phyloP scores from a whole-genome alignment of 2,797 vertebrate species.

The Silurus aristotelis region DNA sequence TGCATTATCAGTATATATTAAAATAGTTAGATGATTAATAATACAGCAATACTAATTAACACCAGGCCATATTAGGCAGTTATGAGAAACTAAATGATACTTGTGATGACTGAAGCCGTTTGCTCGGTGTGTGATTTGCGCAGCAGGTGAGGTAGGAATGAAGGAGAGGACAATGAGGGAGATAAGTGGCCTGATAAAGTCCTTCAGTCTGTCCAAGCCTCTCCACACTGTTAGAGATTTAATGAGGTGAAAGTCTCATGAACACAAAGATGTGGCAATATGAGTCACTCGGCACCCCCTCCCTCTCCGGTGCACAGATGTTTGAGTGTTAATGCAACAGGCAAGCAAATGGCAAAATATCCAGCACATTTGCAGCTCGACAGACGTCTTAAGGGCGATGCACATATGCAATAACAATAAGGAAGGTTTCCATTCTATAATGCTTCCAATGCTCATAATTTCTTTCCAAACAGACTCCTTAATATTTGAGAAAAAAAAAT shows the following conservation, averaged over 20 bases:
- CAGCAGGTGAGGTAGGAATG: conserved; percentile 34
- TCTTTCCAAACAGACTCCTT: conserved; percentile 4
- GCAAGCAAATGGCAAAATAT: conserved; percentile 9
- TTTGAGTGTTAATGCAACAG: conserved; percentile 29
- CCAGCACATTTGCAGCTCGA: neutral
- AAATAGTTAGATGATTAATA: conserved; percentile 22
- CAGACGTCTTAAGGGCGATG: conserved; percentile 11
- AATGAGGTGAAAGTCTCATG: conserved; percentile 69
- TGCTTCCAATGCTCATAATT: neutral
- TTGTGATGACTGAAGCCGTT: neutral
- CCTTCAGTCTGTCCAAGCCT: conserved; percentile 61
- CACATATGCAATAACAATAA: conserved; percentile 18
- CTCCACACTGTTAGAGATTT: conserved; percentile 68
- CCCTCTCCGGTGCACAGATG: conserved; percentile 32
- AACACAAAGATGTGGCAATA: conserved; percentile 64
- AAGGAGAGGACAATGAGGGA: conserved; percentile 55
- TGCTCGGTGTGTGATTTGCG: conserved; percentile 32
- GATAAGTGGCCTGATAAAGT: conserved; percentile 62
- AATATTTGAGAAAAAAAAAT: neutral
- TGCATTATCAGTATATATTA: neutral
- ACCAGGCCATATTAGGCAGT: conserved; percentile 3
- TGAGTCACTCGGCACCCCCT: conserved; percentile 58
- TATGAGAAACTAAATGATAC: conserved; percentile 13
- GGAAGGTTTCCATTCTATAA: neutral
- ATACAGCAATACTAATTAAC: conserved; percentile 15